phyloP scores from a whole-genome alignment of 2,888 invertebrate species.

The Baronia brevicornis region DNA sequence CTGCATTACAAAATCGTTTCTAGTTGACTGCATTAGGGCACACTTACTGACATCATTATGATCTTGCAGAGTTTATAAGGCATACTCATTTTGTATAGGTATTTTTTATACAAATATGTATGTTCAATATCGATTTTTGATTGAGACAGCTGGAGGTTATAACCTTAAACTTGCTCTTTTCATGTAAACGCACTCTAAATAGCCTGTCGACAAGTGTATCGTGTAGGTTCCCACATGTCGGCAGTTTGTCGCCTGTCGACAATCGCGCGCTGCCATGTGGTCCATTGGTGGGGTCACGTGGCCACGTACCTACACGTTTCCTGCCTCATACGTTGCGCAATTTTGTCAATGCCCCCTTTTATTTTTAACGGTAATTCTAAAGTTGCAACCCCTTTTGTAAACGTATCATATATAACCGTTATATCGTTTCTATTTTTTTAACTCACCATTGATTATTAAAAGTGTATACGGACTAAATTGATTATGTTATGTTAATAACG shows the following conservation, averaged over 20 bases:
- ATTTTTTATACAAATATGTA: no score
- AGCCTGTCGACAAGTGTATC: conserved; percentile 17
- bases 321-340: conserved; percentile 45
- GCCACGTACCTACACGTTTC: conserved; percentile 55
- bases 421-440: conserved; percentile 26
- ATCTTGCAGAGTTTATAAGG: no score
- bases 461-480: conserved; percentile 36
- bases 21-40: no score
- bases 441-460: conserved; percentile 36
- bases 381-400: conserved; percentile 2
- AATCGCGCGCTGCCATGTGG: conserved; percentile 51
- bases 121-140: no score
- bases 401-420: conserved; percentile 5
- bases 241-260: conserved; percentile 40
- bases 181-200: conserved; percentile 30
- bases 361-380: conserved; percentile 6
- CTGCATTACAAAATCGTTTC: no score
- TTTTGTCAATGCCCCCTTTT: conserved; percentile 30
- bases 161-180: conserved; percentile 38
- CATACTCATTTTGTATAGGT: no score
- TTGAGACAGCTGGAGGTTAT: conserved; percentile 37
- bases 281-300: conserved; percentile 43
- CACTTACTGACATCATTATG: no score
- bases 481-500: conserved; percentile 48
- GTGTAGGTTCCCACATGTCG: conserved; percentile 50